Conservation (phyloP, 2,797 vertebrate species). For the Spinus olivaceus region DNA sequence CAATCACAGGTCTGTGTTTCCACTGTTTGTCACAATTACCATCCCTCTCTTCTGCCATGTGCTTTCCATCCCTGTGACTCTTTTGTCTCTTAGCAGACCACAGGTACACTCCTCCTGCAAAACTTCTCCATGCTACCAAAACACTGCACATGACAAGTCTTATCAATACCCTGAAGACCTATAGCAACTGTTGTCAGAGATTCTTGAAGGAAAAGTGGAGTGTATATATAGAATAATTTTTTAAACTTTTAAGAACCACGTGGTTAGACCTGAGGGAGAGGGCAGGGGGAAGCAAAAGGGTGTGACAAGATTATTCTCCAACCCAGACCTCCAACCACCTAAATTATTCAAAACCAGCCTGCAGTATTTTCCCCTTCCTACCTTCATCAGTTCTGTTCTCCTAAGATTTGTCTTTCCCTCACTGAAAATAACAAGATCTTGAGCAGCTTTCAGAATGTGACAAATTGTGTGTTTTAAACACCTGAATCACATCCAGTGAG, state of each 20-base stretch:
- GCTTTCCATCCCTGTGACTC: background rate
- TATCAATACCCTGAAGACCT: background rate
- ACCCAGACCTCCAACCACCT: background rate
- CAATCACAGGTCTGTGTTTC: background rate
- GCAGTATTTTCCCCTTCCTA: background rate
- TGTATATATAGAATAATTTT: fast-evolving
- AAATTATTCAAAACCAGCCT: background rate
- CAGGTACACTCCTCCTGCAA: background rate
- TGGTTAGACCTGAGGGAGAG: fast-evolving
- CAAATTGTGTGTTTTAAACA: background rate
- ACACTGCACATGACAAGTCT: background rate
- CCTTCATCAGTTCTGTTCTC: background rate
- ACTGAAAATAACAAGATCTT: background rate
- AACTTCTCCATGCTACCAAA: background rate
- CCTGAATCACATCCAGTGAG: background rate
- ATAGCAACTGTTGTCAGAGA: background rate
- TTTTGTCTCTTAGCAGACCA: background rate
- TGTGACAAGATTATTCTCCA: background rate
- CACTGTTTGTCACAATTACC: background rate
- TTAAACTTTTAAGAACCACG: fast-evolving
- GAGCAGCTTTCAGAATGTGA: background rate
- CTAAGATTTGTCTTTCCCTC: background rate
- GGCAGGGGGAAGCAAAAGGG: background rate
- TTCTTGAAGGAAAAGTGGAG: background rate
- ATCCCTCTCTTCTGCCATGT: background rate